Conservation (phyloP, 2,113 vertebrate species). For the Ornithorhynchus anatinus region DNA sequence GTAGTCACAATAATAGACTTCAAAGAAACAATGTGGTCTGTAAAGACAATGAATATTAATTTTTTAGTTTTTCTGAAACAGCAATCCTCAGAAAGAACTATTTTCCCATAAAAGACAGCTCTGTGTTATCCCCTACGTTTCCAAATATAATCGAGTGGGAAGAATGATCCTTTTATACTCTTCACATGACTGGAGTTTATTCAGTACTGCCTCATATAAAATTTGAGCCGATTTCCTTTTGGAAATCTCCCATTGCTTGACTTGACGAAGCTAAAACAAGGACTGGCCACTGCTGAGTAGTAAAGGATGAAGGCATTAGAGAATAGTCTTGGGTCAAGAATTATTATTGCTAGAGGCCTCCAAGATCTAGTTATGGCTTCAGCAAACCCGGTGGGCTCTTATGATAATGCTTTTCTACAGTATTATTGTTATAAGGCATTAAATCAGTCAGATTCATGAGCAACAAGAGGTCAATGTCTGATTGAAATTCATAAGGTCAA, state of each 20-base stretch:
- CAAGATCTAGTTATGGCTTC: slow-evolving; percentile 74
- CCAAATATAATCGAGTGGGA: slow-evolving; percentile 41
- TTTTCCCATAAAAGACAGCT: slow-evolving; percentile 24
- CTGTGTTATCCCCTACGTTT: slow-evolving; percentile 29
- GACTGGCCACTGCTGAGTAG: slow-evolving; percentile 34
- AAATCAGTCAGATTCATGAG: slow-evolving; percentile 85
- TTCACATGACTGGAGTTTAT: slow-evolving; percentile 9
- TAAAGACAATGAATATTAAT: slow-evolving; percentile 60
- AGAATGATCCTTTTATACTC: slow-evolving; percentile 32
- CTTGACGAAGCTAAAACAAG: slow-evolving; percentile 12
- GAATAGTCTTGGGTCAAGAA: slow-evolving; percentile 70
- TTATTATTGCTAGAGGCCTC: slow-evolving; percentile 74
- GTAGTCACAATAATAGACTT: slow-evolving; percentile 56
- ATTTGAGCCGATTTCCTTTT: slow-evolving; percentile 18
- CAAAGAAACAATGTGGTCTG: slow-evolving; percentile 49
- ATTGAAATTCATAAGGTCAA: slow-evolving; percentile 90
- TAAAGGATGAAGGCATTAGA: slow-evolving; percentile 57
- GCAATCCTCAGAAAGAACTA: slow-evolving; percentile 19
- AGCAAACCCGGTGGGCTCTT: slow-evolving; percentile 74
- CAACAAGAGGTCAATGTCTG: slow-evolving; percentile 82
- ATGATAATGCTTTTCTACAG: slow-evolving; percentile 76
- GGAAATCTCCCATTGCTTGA: slow-evolving; percentile 33
- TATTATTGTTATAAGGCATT: slow-evolving; percentile 80
- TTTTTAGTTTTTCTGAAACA: slow-evolving; percentile 48
- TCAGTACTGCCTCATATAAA: slow-evolving; percentile 31